phyloP scores from a whole-genome alignment of 2,797 vertebrate genomes.

The Mastacembelus armatus region DNA sequence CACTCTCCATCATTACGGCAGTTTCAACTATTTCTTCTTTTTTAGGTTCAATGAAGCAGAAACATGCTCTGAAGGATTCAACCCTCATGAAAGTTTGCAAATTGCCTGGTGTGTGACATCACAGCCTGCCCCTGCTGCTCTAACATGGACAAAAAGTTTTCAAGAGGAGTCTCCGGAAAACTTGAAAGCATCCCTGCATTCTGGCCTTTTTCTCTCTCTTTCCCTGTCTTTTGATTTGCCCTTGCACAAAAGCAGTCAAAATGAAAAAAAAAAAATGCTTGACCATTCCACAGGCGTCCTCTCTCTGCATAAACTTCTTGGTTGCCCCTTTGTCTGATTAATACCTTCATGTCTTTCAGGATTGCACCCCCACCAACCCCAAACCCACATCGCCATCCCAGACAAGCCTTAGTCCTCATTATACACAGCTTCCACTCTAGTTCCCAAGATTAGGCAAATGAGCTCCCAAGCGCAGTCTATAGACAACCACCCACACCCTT shows the following conservation, averaged over 20 bases:
- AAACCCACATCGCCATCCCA: slow-evolving; percentile 67
- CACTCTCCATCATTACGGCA: slow-evolving; percentile 16
- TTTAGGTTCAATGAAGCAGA: slow-evolving; percentile 42
- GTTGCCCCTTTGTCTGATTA: slow-evolving; percentile 83
- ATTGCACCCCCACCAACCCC: slow-evolving; percentile 33
- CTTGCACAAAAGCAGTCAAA: slow-evolving; percentile 78
- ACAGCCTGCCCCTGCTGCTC: slow-evolving; percentile 33
- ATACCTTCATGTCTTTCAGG: slow-evolving; percentile 87
- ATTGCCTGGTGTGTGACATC: slow-evolving; percentile 37
- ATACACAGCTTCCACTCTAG: slow-evolving; percentile 88
- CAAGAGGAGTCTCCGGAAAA: slow-evolving; percentile 63
- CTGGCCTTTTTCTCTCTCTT: slow-evolving; percentile 54
- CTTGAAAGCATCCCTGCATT: slow-evolving; percentile 56
- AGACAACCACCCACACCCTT: slow-evolving; percentile 70
- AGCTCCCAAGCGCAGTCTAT: slow-evolving; percentile 81
- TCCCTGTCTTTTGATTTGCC: slow-evolving; percentile 63
- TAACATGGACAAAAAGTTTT: slow-evolving; percentile 59
- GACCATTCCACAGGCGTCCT: slow-evolving; percentile 81
- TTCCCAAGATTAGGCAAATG: slow-evolving; percentile 92
- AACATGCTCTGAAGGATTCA: slow-evolving; percentile 38
- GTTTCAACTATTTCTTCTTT: slow-evolving; percentile 35
- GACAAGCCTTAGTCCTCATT: slow-evolving; percentile 84
- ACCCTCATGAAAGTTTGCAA: slow-evolving; percentile 45
- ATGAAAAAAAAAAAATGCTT: slow-evolving; percentile 76
- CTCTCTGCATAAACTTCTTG: slow-evolving; percentile 83